Percentiles rank a stretch among this genome's conserved stretches.
phyloP scores from a whole-genome alignment of 1,140 invertebrate species.

The Ceratina australensis region DNA sequence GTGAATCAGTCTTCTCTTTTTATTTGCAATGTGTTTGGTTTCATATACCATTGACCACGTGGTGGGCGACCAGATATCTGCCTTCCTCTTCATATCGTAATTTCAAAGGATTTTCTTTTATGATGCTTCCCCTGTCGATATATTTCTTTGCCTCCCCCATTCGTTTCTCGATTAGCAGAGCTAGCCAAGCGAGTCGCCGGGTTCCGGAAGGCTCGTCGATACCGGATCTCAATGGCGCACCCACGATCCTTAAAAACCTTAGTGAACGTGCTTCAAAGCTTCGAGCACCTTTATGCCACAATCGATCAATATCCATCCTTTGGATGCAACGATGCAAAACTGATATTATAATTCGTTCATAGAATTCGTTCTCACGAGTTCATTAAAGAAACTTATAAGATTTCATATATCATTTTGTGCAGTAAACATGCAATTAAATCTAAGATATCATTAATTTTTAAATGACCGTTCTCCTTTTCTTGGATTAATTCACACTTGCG shows the following conservation, averaged over 20 bases:
- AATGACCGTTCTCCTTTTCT: too few relatives aligned
- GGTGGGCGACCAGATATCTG: slow-evolving; percentile 25
- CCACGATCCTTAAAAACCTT: slow-evolving; percentile 64
- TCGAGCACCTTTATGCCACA: too few relatives aligned
- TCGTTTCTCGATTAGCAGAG: slow-evolving; percentile 66
- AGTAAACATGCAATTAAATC: too few relatives aligned
- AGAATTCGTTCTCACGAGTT: too few relatives aligned
- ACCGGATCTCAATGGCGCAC: slow-evolving; percentile 59
- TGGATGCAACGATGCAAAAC: too few relatives aligned
- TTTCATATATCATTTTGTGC: too few relatives aligned
- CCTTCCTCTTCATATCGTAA: slow-evolving; percentile 30
- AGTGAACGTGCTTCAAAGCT: slow-evolving; percentile 14
- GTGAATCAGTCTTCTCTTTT: too few relatives aligned
- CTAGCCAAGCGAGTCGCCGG: slow-evolving; percentile 64
- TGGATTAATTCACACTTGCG: too few relatives aligned
- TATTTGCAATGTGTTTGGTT: background rate
- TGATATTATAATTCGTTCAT: too few relatives aligned
- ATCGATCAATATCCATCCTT: too few relatives aligned
- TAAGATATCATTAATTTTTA: too few relatives aligned
- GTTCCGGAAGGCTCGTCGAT: slow-evolving; percentile 67
- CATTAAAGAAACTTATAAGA: too few relatives aligned
- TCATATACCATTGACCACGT: slow-evolving; percentile 30
- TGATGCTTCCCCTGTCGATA: background rate
- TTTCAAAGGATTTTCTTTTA: slow-evolving; percentile 32
- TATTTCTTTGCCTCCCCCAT: slow-evolving; percentile 25